Conservation (phyloP, 2,113 vertebrate genomes). For the Rostratula benghalensis region DNA sequence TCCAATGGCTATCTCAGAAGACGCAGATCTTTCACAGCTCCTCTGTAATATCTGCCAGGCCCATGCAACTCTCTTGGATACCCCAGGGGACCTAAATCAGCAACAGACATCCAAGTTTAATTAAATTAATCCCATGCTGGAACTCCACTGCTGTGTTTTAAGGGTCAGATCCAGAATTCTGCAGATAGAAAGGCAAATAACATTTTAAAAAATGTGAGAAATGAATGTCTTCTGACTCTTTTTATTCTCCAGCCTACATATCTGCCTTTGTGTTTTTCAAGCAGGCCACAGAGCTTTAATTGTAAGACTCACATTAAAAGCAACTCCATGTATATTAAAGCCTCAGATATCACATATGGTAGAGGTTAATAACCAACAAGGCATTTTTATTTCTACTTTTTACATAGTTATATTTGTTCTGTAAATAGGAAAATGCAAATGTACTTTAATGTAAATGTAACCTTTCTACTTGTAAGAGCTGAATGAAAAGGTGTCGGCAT, state of each 20-base stretch:
- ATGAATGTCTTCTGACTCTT: not conserved
- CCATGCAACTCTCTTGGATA: not conserved
- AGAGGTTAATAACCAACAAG: conserved; percentile 15
- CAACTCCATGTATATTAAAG: not conserved
- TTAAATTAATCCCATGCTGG: not conserved
- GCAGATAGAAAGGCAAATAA: not conserved
- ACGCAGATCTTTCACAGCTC: not conserved
- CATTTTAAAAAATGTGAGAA: not conserved
- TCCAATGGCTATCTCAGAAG: not conserved
- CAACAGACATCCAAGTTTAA: not conserved
- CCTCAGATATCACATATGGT: not conserved
- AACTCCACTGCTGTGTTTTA: not conserved
- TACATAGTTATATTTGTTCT: not conserved
- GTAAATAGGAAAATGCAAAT: conserved; percentile 66
- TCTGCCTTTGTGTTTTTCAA: not conserved
- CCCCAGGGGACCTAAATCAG: not conserved
- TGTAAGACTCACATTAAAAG: not conserved
- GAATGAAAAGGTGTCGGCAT: conserved; percentile 58
- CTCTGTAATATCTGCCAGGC: not conserved
- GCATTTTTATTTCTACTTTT: not conserved
- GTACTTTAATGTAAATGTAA: conserved; percentile 58
- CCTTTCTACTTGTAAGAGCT: conserved; percentile 57
- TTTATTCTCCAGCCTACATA: not conserved
- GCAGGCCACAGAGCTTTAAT: not conserved
- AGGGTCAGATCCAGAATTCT: not conserved